Conservation (phyloP, 2,797 vertebrate species). For the Girardinus metallicus region DNA sequence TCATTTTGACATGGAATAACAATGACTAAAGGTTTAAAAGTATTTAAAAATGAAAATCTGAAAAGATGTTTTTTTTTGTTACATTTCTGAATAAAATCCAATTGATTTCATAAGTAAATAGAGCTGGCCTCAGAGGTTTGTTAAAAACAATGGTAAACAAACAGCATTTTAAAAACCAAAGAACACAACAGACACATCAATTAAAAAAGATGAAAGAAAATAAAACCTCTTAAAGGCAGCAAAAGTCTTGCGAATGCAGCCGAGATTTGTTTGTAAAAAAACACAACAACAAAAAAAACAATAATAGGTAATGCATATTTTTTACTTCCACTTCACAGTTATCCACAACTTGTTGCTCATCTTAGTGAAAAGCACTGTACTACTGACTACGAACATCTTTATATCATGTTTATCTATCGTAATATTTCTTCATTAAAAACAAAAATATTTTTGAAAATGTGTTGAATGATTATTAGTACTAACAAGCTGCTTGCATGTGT, state of each 20-base stretch:
- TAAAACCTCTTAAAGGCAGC: background rate
- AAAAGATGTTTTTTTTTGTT: background rate
- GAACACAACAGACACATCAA: background rate
- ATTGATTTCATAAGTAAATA: background rate
- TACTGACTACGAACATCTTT: too few species aligned
- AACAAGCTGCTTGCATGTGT: conserved; percentile 30
- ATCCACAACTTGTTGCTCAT: background rate
- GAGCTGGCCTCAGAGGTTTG: background rate
- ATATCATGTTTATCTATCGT: conserved; percentile 5
- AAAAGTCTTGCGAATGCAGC: background rate
- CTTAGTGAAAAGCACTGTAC: background rate
- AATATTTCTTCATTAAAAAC: conserved; percentile 31
- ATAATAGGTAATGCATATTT: background rate
- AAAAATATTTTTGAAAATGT: conserved; percentile 27
- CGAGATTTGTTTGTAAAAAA: background rate
- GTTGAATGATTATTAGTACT: conserved; percentile 48
- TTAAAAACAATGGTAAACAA: background rate
- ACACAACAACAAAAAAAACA: background rate
- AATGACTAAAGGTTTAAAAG: background rate
- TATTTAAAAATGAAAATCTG: background rate
- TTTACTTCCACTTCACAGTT: background rate
- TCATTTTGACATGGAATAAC: background rate
- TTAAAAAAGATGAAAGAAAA: background rate
- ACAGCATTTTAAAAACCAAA: background rate
- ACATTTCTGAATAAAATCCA: background rate